Evolutionary conservation across 2,888 invertebrate species (phyloP).

Genomic region (Dryomyza anilis): DNA sequence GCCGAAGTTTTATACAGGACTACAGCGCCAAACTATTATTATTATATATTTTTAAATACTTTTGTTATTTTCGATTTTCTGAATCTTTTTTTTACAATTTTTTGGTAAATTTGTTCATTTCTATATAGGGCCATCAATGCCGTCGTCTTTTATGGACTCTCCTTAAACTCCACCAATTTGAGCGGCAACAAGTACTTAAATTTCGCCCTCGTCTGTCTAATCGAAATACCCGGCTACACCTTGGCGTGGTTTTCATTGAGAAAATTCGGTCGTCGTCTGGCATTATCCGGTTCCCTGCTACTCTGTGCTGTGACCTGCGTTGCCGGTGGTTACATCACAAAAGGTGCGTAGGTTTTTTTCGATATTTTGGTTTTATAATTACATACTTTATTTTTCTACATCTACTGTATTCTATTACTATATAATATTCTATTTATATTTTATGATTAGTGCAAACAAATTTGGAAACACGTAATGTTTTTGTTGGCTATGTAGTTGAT

Average conservation of each 20-base stretch:
- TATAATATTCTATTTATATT: no score
- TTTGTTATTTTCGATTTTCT: no score
- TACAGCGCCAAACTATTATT: background rate
- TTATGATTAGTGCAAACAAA: slow-evolving; percentile 41
- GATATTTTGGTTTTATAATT: no score
- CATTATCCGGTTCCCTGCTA: slow-evolving; percentile 64
- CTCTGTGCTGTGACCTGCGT: slow-evolving; percentile 65
- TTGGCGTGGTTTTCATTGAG: slow-evolving; percentile 64
- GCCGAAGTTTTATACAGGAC: background rate
- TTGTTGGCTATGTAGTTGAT: background rate
- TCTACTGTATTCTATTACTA: slow-evolving; percentile 24
- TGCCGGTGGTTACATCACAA: slow-evolving; percentile 64
- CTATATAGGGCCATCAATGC: slow-evolving; percentile 66
- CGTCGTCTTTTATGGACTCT: slow-evolving; percentile 73
- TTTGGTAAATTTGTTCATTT: no score
- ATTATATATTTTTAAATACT: no score
- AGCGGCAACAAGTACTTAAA: slow-evolving; percentile 73
- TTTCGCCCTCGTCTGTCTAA: slow-evolving; percentile 67
- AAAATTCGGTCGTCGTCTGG: slow-evolving; percentile 63
- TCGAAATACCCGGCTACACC: slow-evolving; percentile 68
- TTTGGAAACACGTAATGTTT: slow-evolving; percentile 43
- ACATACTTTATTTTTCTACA: slow-evolving; percentile 14
- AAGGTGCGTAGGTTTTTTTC: slow-evolving; percentile 50
- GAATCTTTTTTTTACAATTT: no score
- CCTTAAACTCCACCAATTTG: slow-evolving; percentile 69